Conservation (phyloP, 2,797 vertebrate genomes). For the Acestrorhynchus altus region DNA sequence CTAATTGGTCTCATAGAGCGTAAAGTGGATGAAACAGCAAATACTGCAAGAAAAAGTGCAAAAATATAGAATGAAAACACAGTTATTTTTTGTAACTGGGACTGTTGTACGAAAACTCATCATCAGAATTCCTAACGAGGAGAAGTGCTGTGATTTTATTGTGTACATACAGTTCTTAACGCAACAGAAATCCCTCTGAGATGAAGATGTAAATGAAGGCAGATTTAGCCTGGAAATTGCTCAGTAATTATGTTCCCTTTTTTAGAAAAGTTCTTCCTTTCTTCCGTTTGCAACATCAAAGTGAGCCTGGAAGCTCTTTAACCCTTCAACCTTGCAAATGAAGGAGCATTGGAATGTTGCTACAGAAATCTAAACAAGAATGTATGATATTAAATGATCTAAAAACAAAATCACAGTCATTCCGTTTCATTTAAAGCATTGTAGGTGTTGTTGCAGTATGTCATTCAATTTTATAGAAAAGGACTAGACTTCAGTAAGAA, state of each 20-base stretch:
- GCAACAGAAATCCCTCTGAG: background rate
- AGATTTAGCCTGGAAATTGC: background rate
- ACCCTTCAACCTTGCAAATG: background rate
- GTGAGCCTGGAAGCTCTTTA: slow-evolving; percentile 3
- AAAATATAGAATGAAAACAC: slow-evolving; percentile 10
- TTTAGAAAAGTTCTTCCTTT: background rate
- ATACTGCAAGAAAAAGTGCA: slow-evolving; percentile 27
- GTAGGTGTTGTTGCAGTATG: background rate
- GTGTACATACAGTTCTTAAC: background rate
- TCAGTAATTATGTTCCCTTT: background rate
- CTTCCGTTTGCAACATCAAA: background rate
- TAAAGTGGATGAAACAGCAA: slow-evolving; percentile 2
- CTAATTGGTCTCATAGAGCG: slow-evolving; percentile 13
- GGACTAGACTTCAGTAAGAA: background rate
- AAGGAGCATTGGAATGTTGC: background rate
- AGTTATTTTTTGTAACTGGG: slow-evolving; percentile 1
- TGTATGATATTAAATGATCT: background rate
- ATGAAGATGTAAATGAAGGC: background rate
- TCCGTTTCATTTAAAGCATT: background rate
- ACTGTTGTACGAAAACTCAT: background rate
- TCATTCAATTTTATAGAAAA: background rate
- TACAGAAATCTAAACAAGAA: background rate
- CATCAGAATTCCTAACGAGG: background rate
- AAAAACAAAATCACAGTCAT: background rate
- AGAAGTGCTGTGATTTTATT: background rate